Base-by-base conservation (phyloP, 2,113 vertebrate species). In the Aplodontia rufa region DNA sequence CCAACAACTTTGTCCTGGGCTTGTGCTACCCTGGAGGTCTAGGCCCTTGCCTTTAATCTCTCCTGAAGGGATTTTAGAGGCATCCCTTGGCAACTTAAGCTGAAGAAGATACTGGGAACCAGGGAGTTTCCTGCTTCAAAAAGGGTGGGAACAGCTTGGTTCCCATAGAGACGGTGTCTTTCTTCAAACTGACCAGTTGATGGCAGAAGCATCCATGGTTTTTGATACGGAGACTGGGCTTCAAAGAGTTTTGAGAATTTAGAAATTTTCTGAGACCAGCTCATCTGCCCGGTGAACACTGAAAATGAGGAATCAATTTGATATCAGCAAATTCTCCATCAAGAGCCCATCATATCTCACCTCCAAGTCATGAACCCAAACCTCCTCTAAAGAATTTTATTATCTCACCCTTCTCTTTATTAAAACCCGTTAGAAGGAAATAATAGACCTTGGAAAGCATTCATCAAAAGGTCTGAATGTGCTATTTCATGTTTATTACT, bases 111-210 rank as follows among this genome's bases (percentile, higher is more conserved):
- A 24, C 35, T 51, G 42, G 47, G 24, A 37, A 45, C 47, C 24
- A 17, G 6, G 6, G 19, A 64, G 51, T 24, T 30, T 19, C 8
- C 42, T 1, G 7, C n/a, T 17, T 2, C 53, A 47, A 20, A 40
- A 35, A 20, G 9, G 40, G 40, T 17, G 53, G 32, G 24, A 11
- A n/a, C 11, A 16, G 14, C 35, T 83, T 83, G 32, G 72, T 30
- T 51, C 32, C 20, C 14, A 66, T 69, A 19, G 58, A 84, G 49
- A 35, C 24, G 17, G 37, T 40, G 45, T 69, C 75, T 12, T 80
- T 75, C 86, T 83, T 81, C 49, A 79, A 51, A 76, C 72, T 9
- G 40, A 60, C 96, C 89, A 95, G 55, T 84, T 95, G 96, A 58
- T 96, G 96, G 89, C 95, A 88, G 72, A 80, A 74, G 79, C 87